phyloP scores from a whole-genome alignment of 2,113 vertebrate genomes.

The Speoplatyrhinus poulsoni region DNA sequence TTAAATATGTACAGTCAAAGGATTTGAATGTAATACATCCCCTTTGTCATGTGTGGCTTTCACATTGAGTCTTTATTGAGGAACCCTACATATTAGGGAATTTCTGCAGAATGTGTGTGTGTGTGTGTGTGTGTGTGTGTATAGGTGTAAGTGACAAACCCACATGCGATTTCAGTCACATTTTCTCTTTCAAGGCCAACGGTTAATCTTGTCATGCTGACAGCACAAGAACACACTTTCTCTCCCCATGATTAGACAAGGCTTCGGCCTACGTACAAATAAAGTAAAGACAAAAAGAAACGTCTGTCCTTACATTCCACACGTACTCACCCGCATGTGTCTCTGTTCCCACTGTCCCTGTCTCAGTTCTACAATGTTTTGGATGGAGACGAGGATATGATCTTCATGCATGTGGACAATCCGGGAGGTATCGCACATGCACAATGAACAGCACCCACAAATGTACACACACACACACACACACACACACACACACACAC shows the following conservation, averaged over 20 bases:
- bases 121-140: not conserved
- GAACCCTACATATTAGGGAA: not conserved
- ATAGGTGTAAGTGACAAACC: not conserved
- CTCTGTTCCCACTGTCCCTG: not conserved
- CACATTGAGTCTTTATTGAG: not conserved
- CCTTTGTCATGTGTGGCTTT: not conserved
- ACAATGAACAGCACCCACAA: not conserved
- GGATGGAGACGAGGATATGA: constrained; percentile 81
- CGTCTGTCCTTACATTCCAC: constrained; percentile 25
- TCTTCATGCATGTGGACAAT: constrained; percentile 83
- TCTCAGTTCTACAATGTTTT: constrained; percentile 81
- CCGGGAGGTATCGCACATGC: constrained; percentile 73
- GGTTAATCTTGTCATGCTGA: too few relatives aligned
- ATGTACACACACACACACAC: not conserved
- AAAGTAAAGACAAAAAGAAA: not conserved
- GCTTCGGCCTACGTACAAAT: constrained; percentile 6
- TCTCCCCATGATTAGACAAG: not conserved
- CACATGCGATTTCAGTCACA: too few relatives aligned
- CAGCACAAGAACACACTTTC: too few relatives aligned
- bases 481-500: not conserved
- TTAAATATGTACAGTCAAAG: not conserved
- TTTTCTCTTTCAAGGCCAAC: too few relatives aligned
- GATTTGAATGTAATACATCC: not conserved
- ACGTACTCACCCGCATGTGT: constrained; percentile 25
- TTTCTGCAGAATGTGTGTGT: not conserved